A percentile compares a stretch with the other conserved stretches of the same genome.
Evolutionary conservation across 2,113 vertebrate species (phyloP).

Genomic region (Coptodon bakossiorum): DNA sequence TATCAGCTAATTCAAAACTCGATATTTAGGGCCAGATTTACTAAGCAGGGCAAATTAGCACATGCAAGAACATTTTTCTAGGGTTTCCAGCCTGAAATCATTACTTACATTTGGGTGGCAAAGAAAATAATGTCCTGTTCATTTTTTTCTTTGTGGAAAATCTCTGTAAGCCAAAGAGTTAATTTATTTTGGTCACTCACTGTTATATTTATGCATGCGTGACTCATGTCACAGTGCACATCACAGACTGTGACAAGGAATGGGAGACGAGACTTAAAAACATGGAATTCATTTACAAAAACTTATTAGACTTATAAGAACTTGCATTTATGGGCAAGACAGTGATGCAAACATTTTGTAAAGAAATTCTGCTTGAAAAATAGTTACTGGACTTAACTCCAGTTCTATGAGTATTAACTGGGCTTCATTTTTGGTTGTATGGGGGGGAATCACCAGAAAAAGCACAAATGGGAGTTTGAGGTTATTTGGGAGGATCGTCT

Average conservation of each 20-base stretch:
- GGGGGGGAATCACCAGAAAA: background rate
- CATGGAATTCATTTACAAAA: background rate
- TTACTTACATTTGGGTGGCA: background rate
- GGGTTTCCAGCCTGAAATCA: background rate
- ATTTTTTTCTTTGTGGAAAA: background rate
- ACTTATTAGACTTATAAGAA: background rate
- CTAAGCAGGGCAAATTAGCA: background rate
- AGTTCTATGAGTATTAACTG: background rate
- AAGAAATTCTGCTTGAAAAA: background rate
- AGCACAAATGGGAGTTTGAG: background rate
- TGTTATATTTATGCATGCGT: background rate
- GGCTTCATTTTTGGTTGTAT: background rate
- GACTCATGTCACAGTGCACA: background rate
- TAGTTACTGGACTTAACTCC: background rate
- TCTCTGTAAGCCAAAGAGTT: background rate
- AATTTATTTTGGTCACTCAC: background rate
- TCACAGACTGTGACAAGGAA: background rate
- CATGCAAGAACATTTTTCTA: background rate
- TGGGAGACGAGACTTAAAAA: background rate
- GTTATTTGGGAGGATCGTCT: background rate
- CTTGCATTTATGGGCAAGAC: background rate
- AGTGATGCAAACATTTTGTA: background rate
- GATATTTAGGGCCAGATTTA: background rate
- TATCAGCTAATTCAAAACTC: slow-evolving; percentile 7
- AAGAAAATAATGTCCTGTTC: background rate